Conservation (phyloP, 2,113 vertebrate genomes). For the Cyanoramphus novaezelandiae region DNA sequence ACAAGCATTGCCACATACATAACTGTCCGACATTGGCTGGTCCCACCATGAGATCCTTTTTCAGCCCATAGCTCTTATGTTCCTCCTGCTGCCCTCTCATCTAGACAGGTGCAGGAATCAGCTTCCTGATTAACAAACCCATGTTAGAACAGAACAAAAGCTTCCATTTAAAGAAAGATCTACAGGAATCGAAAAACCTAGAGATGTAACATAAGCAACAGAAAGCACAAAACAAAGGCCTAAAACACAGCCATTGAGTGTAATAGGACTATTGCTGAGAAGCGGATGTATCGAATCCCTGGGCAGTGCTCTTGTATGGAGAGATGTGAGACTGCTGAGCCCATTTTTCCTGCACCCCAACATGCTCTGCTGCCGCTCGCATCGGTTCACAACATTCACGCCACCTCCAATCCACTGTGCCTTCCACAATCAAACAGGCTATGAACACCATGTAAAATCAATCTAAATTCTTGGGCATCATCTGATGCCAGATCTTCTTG, state of each 20-base stretch:
- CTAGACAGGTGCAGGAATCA: not conserved
- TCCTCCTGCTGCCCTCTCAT: not conserved
- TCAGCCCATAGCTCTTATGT: not conserved
- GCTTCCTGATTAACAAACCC: not conserved
- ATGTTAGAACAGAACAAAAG: not conserved
- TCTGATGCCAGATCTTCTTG: not conserved
- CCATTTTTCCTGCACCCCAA: rapidly evolving
- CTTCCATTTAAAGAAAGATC: not conserved
- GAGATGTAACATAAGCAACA: not conserved
- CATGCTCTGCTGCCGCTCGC: not conserved
- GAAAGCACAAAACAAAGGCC: not conserved
- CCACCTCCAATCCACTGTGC: too few relatives aligned
- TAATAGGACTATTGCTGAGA: not conserved
- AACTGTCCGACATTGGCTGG: rapidly evolving
- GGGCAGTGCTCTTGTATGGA: not conserved
- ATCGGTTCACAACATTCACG: rapidly evolving
- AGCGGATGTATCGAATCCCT: not conserved
- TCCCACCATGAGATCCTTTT: not conserved
- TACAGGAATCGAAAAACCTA: not conserved
- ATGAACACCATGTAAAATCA: not conserved
- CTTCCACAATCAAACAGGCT: not conserved
- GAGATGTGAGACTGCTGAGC: not conserved
- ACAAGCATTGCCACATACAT: not conserved
- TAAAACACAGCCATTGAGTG: not conserved
- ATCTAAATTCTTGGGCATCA: not conserved